Base-by-base conservation (phyloP, 1,140 invertebrate genomes). In the Eueides isabella region DNA sequence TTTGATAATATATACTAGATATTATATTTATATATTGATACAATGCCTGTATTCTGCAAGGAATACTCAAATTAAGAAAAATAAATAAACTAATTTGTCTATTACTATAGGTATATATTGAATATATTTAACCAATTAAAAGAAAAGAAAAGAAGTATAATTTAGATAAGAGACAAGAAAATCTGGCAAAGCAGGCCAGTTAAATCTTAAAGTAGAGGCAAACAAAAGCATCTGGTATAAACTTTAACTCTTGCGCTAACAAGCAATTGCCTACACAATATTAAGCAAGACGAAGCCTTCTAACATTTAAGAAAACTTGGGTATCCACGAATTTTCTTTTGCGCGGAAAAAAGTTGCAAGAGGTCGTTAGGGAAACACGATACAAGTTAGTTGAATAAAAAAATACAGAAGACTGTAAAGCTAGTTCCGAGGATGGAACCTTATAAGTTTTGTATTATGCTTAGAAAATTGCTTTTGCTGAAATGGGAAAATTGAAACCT, bases 291-390 rank as follows among this genome's bases (percentile, higher is more conserved):
- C 9, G 23, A 26, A 55, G 48, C 48, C 48, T 26, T 19, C 12
- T 23, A n/a, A 55, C 48, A 55, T 55, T 55, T 55, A 55, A 3
- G 23, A 55, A 55, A 70, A 70, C 29, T 28, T 61, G 68, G 16
- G 28, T 44, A 41, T 23, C 26, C 29, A 71, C 61, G 61, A 71
- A 71, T 63, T 71, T 71, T 35, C 68, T 61, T 71, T 63, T 71
- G 61, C 19, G 30, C 30, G 6, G 35, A 28, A 74, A 66, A 75
- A 55, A 16, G 38, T 75, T 65, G 63, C 31, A 29, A 70, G 66
- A 70, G 66, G 73, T 74, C 44, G 73, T 74, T 74, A 74, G 29
- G 67, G 62, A 61, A 75, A 70, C 64, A 48, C 73, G 74, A 75
- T 75, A 67, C 69, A 62, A 74, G 62, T 41, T 71, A 55, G 63